Conservation (phyloP, 2,888 invertebrate species). For the Trachelus tabidus region DNA sequence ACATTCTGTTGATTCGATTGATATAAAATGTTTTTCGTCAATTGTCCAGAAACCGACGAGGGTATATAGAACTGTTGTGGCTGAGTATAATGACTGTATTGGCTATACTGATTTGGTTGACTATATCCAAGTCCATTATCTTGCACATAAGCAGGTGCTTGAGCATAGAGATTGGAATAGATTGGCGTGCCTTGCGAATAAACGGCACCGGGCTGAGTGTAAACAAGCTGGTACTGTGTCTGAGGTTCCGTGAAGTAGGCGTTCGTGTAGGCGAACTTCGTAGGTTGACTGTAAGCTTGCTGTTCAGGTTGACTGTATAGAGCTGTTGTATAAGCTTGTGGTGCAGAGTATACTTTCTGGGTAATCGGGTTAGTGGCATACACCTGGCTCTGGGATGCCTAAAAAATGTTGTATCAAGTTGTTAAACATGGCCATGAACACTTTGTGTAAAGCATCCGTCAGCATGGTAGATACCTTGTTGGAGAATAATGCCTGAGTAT, state of each 20-base stretch:
- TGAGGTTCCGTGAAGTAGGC: slow-evolving; percentile 18
- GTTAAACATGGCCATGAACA: background rate
- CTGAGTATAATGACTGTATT: slow-evolving; percentile 32
- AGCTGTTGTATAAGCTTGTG: slow-evolving; percentile 8
- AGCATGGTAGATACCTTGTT: background rate
- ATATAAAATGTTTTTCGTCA: slow-evolving; percentile 23
- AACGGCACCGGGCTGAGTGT: slow-evolving; percentile 44
- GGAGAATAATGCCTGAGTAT: slow-evolving; percentile 28
- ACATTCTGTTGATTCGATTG: slow-evolving; percentile 25
- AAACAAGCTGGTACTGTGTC: slow-evolving; percentile 51
- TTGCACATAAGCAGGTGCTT: slow-evolving; percentile 45
- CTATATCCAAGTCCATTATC: slow-evolving; percentile 44
- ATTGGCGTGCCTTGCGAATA: slow-evolving; percentile 41
- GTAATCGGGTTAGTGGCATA: slow-evolving; percentile 4
- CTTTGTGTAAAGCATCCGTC: background rate
- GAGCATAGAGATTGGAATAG: slow-evolving; percentile 42
- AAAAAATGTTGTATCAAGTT: background rate
- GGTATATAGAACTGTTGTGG: slow-evolving; percentile 33
- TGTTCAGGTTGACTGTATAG: slow-evolving; percentile 30
- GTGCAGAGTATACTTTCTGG: slow-evolving; percentile 10
- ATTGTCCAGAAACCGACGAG: slow-evolving; percentile 36
- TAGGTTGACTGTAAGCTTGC: slow-evolving; percentile 30
- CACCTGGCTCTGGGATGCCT: slow-evolving; percentile 7
- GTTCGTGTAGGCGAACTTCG: slow-evolving; percentile 36
- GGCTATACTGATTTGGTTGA: slow-evolving; percentile 36